phyloP scores from a whole-genome alignment of 2,797 vertebrate genomes.

The Tauraco hartlaubi region DNA sequence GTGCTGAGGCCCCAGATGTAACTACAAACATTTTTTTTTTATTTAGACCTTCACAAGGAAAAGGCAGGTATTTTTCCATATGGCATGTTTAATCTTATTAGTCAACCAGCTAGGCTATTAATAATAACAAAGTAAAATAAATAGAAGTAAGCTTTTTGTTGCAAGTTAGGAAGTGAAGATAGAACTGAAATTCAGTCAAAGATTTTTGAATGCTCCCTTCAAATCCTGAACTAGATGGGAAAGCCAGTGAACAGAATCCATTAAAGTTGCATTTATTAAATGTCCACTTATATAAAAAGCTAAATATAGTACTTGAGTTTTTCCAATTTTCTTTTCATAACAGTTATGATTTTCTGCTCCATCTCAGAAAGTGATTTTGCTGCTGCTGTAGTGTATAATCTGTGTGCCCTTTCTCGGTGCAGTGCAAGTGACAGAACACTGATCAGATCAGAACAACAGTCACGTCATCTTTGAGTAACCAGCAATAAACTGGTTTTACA shows the following conservation, averaged over 20 bases:
- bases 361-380: constrained; percentile 70
- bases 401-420: constrained; percentile 53
- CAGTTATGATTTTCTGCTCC: constrained; percentile 74
- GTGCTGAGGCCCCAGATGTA: background rate
- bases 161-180: constrained; percentile 42
- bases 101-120: constrained; percentile 14
- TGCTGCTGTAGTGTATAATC: constrained; percentile 62
- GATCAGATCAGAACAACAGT: constrained; percentile 62
- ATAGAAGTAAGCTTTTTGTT: background rate
- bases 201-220: background rate
- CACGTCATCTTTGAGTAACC: constrained; percentile 57
- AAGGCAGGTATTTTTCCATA: constrained; percentile 47
- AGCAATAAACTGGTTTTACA: constrained; percentile 61
- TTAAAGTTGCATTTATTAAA: constrained; percentile 57
- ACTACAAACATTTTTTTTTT: background rate
- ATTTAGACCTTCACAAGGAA: constrained; percentile 31
- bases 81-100: constrained; percentile 26
- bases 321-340: constrained; percentile 69
- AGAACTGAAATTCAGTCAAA: background rate
- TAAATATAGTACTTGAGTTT: constrained; percentile 64
- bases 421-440: constrained; percentile 50
- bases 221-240: constrained; percentile 16
- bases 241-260: constrained; percentile 64
- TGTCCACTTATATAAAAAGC: constrained; percentile 71
- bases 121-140: background rate